Percentiles rank a stretch among this genome's conserved stretches.
These are phyloP conservation scores for Sceliomorpha sp. DNA, from an alignment of 2,888 invertebrate genomes.

Conservation along the genomic window DNA sequence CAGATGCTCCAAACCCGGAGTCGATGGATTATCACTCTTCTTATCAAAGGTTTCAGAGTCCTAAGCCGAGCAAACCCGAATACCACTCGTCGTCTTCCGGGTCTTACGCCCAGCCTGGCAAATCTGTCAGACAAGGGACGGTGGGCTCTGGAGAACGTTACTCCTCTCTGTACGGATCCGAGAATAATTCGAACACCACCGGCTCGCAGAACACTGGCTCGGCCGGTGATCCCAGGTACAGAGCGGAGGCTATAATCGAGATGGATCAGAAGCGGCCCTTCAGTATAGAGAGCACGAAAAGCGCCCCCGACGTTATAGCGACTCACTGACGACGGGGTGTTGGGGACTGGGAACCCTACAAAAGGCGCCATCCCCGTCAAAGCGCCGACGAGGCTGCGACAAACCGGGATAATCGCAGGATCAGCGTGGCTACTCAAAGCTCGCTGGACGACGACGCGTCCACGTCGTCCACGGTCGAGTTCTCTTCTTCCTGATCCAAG, in stretches of 20 bases:
- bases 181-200: constrained; percentile 52
- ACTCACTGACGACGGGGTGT: constrained; percentile 86
- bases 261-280: constrained; percentile 84
- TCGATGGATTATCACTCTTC: constrained; percentile 61
- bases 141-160: constrained; percentile 73
- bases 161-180: constrained; percentile 70
- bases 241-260: constrained; percentile 84
- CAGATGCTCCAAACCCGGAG: constrained; percentile 61
- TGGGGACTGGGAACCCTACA: constrained; percentile 84
- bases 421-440: constrained; percentile 72
- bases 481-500: constrained; percentile 72
- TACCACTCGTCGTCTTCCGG: constrained; percentile 22
- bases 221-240: constrained; percentile 76
- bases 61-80: constrained; percentile 54
- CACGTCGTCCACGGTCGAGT: constrained; percentile 64
- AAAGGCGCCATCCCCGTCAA: constrained; percentile 82
- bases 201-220: constrained; percentile 64
- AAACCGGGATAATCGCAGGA: constrained; percentile 34
- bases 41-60: constrained; percentile 70
- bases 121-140: constrained; percentile 50
- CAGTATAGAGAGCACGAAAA: constrained; percentile 92
- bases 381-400: constrained; percentile 25
- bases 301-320: constrained; percentile 94
- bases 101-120: constrained; percentile 26
- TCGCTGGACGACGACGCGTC: constrained; percentile 73